Percentiles rank a stretch among this genome's conserved stretches.
Conservation (phyloP, 2,797 vertebrate species). For the Liparis tanakae region DNA sequence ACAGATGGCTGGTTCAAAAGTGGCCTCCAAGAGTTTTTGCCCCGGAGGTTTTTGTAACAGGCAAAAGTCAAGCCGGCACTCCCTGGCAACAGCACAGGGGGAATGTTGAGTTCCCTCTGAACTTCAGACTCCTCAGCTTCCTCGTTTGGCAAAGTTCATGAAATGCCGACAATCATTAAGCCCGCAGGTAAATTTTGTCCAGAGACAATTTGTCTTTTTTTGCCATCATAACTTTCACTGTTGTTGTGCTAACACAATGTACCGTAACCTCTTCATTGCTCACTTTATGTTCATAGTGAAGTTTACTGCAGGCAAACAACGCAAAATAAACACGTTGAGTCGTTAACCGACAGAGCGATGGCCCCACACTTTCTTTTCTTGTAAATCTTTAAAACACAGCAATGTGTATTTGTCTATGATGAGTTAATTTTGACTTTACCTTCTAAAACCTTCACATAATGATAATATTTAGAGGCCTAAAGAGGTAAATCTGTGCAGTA, state of each 20-base stretch:
- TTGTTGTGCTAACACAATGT: not conserved
- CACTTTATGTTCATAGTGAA: not conserved
- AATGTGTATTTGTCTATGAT: not conserved
- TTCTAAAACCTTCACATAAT: not conserved
- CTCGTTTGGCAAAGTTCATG: conserved; percentile 42
- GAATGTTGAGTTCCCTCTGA: conserved; percentile 33
- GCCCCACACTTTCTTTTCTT: not conserved
- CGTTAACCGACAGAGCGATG: not conserved
- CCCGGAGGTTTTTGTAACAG: too few species aligned
- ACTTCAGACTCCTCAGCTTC: conserved; percentile 60
- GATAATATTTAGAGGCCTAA: not conserved
- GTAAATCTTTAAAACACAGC: not conserved
- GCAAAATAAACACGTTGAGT: not conserved
- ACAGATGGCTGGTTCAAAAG: conserved; percentile 61
- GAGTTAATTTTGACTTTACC: not conserved
- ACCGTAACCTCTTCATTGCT: not conserved
- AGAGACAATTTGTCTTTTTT: not conserved
- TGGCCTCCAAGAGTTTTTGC: not conserved
- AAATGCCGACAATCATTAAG: conserved; percentile 69
- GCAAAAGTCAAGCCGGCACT: conserved; percentile 40
- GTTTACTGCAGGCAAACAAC: not conserved
- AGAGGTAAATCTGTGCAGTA: not conserved
- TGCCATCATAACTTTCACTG: not conserved
- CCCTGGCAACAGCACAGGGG: conserved; percentile 23
- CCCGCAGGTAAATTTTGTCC: conserved; percentile 21